These are phyloP conservation scores for Calycopis cecrops DNA, from an alignment of 1,140 invertebrate genomes.

Conservation along the genomic window DNA sequence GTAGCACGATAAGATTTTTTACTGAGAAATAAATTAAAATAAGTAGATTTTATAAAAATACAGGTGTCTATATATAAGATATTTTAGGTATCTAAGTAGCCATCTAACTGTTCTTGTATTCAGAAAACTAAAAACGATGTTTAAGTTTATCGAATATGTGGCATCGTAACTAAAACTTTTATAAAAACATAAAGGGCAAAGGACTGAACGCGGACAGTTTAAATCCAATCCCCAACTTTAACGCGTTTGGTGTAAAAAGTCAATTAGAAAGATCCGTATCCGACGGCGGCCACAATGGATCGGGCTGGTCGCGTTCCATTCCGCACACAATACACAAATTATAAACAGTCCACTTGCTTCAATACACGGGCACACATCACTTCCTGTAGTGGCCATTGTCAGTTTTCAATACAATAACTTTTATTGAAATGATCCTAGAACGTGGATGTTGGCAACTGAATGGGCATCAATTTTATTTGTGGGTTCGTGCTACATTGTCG, in stretches of 20 bases:
- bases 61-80: too few relatives aligned
- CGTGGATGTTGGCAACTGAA: conserved; percentile 41
- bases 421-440: conserved; percentile 70
- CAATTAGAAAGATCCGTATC: conserved; percentile 55
- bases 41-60: too few relatives aligned
- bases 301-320: conserved; percentile 46
- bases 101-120: too few relatives aligned
- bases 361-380: conserved; percentile 64
- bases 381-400: conserved; percentile 68
- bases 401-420: conserved; percentile 69
- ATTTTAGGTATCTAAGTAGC: too few relatives aligned
- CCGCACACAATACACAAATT: conserved; percentile 66
- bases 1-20: too few relatives aligned
- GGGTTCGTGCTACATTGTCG: conserved; percentile 56
- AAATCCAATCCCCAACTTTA: conserved; percentile 6
- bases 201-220: neutral
- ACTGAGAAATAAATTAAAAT: too few relatives aligned
- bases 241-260: conserved; percentile 44
- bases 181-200: neutral
- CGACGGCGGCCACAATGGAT: conserved; percentile 42
- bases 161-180: too few relatives aligned
- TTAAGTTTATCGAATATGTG: too few relatives aligned
- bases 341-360: conserved; percentile 71
- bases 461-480: conserved; percentile 55
- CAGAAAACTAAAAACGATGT: too few relatives aligned